Percentiles rank a stretch among this genome's conserved stretches.
Conservation (phyloP, 2,888 invertebrate species). For the Aleiodes testaceus region DNA sequence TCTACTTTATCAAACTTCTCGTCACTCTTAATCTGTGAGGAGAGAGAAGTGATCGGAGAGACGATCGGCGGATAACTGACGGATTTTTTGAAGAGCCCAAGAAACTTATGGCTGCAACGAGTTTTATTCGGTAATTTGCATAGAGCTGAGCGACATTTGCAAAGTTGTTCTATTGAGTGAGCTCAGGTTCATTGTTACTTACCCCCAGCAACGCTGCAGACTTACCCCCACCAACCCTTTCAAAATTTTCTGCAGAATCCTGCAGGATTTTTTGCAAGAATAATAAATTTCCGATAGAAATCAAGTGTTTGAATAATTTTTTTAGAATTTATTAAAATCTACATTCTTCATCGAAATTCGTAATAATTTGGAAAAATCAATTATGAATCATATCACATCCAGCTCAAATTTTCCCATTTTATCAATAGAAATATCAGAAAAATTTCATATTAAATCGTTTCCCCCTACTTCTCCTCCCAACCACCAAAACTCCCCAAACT, state of each 20-base stretch:
- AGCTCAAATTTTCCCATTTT: neutral
- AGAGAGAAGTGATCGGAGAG: slow-evolving; percentile 50
- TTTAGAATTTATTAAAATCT: no score
- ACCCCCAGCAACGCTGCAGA: slow-evolving; percentile 68
- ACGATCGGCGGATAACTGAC: slow-evolving; percentile 61
- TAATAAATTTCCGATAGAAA: neutral
- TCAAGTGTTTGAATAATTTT: neutral
- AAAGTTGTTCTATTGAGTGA: slow-evolving; percentile 57
- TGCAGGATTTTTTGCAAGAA: neutral
- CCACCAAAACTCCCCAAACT: slow-evolving; percentile 3
- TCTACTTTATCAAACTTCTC: neutral
- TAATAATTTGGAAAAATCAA: slow-evolving; percentile 26
- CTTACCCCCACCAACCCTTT: slow-evolving; percentile 9
- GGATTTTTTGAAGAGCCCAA: slow-evolving; percentile 43
- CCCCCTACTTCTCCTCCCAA: slow-evolving; percentile 20
- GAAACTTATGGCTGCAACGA: slow-evolving; percentile 38
- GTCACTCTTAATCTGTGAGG: neutral
- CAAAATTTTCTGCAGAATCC: slow-evolving; percentile 17
- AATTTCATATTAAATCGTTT: neutral
- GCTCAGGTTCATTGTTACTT: slow-evolving; percentile 61
- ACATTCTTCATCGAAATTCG: no score
- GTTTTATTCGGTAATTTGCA: slow-evolving; percentile 68
- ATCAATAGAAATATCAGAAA: neutral
- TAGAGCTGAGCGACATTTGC: slow-evolving; percentile 65
- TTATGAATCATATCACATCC: neutral